Evolutionary conservation across 30 jellyfish, hydroid and myxozoan genomes (phyloP), one percentile per base, ranked within the genome.

Genomic region (Hydractinia symbiolongicarpus): DNA sequence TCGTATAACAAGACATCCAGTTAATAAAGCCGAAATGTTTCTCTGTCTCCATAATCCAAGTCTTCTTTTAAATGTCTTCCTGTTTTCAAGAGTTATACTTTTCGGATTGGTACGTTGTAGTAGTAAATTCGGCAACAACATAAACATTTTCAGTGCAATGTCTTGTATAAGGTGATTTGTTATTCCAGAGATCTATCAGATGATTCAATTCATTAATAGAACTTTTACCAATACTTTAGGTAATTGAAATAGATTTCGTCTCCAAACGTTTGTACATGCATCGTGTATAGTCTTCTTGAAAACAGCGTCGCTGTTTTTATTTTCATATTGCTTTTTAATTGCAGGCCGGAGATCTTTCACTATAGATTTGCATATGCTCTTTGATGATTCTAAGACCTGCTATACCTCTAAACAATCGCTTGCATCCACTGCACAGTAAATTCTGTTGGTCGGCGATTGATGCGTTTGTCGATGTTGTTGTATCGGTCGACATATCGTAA

Each of bases 371-470:
- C 79, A 68, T n/a, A n/a, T 40, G 79, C 55, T 20, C 79, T 68
- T 4, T 68, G 79, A 68, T 68, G 79, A 68, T 68, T 40, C 79
- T 68, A 10, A 68, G 20, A n/a, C 79, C 79, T 68, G 79, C 55
- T 10, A 11, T 15, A 68, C 79, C 4, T 68, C 20, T 68, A 20
- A 17, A 68, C 20, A 68, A 11, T 68, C 55, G 16, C 4, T 68
- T 11, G 19, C 69, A 58, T 11, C 17, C 19, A 16, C 69, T 16
- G 3, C 69, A 58, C 19, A 58, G 69, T 16, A 58, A 30, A 30
- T 30, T 30, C 44, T 30, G 44, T 30, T 30, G 44, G 44, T 30
- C 44, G 44, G 44, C 44, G 44, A 30, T 30, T 30, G 44, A 30
- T 30, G 44, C 44, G 44, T 30, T 30, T 30, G 44, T 30, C 44